These are phyloP conservation scores for Acanthopagrus latus DNA, from an alignment of 2,797 vertebrate species.

Conservation along the genomic window DNA sequence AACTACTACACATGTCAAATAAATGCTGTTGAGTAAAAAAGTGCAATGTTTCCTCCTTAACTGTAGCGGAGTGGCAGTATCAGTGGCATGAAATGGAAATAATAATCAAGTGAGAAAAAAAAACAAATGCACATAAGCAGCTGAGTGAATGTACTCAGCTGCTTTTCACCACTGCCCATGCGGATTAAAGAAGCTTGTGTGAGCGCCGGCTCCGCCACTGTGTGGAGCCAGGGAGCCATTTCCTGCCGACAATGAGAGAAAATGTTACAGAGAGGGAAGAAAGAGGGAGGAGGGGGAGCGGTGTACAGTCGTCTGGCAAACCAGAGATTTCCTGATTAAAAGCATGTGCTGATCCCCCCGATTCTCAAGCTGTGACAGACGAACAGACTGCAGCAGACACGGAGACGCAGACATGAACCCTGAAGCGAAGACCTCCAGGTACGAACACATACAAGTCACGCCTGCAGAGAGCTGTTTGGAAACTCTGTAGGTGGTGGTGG, in stretches of 20 bases:
- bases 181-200: not conserved
- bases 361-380: constrained; percentile 65
- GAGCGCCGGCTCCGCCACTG: constrained; percentile 46
- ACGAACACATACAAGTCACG: constrained; percentile 15
- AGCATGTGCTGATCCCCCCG: constrained; percentile 71
- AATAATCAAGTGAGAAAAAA: too few species aligned
- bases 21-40: not conserved
- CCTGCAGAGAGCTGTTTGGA: constrained; percentile 52
- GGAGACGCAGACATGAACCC: constrained; percentile 55
- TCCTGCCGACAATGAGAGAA: constrained; percentile 33
- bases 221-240: constrained; percentile 60
- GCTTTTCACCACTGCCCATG: not conserved
- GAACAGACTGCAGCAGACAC: constrained; percentile 62
- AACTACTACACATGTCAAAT: not conserved
- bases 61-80: not conserved
- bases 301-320: constrained; percentile 57
- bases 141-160: not conserved
- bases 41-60: not conserved
- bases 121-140: too few species aligned
- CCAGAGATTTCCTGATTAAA: constrained; percentile 70
- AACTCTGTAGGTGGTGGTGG: constrained; percentile 34
- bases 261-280: constrained; percentile 27
- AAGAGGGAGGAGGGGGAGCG: constrained; percentile 28
- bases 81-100: not conserved
- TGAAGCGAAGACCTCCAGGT: constrained; percentile 43